A percentile compares a stretch with the other conserved stretches of the same genome.
These are phyloP conservation scores for Camponotus pennsylvanicus DNA, from an alignment of 1,140 invertebrate species.

Conservation along the genomic window DNA sequence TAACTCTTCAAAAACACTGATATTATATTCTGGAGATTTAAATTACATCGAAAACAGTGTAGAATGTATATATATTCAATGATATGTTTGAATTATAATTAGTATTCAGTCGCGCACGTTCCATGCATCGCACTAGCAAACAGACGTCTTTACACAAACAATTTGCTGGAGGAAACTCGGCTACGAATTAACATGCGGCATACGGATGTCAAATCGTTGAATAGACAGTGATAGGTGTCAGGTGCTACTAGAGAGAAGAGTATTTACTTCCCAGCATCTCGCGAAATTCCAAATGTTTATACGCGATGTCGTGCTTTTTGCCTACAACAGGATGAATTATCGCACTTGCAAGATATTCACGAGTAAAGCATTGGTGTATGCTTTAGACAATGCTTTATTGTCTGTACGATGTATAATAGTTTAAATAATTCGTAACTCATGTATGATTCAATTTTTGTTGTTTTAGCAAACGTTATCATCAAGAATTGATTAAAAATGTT, in stretches of 20 bases:
- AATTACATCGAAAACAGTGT: background rate
- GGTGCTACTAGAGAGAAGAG: constrained; percentile 44
- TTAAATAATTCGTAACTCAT: background rate
- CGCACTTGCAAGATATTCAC: constrained; percentile 7
- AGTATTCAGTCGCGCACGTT: constrained; percentile 17
- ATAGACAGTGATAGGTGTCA: constrained; percentile 63
- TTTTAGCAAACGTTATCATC: background rate
- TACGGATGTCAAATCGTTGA: constrained; percentile 54
- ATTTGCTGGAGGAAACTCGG: constrained; percentile 44
- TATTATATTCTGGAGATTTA: background rate
- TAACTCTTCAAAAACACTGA: too few relatives aligned
- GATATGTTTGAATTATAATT: constrained; percentile 40
- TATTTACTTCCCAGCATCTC: constrained; percentile 44
- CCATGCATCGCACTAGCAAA: background rate
- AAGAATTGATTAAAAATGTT: background rate
- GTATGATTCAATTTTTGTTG: background rate
- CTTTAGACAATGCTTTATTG: too few relatives aligned
- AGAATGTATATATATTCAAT: background rate
- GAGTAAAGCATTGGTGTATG: background rate
- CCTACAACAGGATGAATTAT: constrained; percentile 56
- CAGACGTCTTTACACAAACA: constrained; percentile 58
- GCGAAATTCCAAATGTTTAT: constrained; percentile 61
- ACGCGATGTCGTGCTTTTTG: constrained; percentile 46
- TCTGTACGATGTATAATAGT: background rate
- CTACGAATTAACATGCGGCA: constrained; percentile 58